Percentiles rank a stretch among this genome's conserved stretches.
Evolutionary conservation across 2,797 vertebrate species (phyloP).

Genomic region (Squalus acanthias): DNA sequence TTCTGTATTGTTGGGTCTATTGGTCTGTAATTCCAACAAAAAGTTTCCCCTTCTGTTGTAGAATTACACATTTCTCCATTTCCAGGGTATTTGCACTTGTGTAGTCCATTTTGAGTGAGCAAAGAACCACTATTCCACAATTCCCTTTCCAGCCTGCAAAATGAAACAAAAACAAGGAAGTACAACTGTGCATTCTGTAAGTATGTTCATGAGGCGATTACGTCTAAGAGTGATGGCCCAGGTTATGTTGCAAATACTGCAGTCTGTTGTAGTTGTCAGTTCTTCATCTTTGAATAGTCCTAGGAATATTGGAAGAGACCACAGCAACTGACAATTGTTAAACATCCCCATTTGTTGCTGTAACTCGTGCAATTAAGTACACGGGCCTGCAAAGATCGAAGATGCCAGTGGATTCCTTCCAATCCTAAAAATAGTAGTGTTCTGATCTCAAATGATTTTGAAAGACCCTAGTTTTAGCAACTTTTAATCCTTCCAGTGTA

Average conservation of each 20-base stretch:
- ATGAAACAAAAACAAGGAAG: conserved; percentile 34
- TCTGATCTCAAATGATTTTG: not conserved
- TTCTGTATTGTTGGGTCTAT: too few species aligned
- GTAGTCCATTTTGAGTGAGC: not conserved
- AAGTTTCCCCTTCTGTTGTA: not conserved
- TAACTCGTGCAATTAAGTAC: not conserved
- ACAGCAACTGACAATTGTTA: not conserved
- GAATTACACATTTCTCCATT: not conserved
- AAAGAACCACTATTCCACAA: not conserved
- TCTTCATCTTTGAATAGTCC: not conserved
- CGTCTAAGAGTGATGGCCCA: not conserved
- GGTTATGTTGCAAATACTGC: not conserved
- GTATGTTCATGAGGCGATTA: not conserved
- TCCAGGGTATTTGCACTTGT: not conserved
- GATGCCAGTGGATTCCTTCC: not conserved
- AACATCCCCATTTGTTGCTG: not conserved
- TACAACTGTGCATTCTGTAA: not conserved
- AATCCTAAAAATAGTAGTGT: not conserved
- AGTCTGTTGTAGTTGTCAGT: not conserved
- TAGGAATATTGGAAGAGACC: not conserved
- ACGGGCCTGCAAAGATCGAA: not conserved
- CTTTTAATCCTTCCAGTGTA: not conserved
- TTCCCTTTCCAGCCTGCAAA: not conserved
- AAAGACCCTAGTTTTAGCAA: not conserved
- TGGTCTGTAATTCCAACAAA: not conserved